Conservation (phyloP, 2,888 invertebrate species). For the Graphium colonna region DNA sequence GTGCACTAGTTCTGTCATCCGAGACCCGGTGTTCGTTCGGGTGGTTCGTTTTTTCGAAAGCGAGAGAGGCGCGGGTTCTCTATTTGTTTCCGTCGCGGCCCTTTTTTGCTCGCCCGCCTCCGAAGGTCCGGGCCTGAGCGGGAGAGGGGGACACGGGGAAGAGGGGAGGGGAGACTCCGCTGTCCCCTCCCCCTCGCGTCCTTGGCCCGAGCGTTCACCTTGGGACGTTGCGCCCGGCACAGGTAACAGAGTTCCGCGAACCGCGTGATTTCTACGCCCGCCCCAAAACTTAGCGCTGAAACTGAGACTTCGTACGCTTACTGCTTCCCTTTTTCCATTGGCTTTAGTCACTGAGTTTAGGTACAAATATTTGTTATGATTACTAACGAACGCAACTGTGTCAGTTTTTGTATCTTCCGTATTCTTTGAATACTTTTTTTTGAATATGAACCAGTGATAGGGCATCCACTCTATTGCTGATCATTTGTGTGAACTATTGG, state of each 20-base stretch:
- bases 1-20: conserved; percentile 66
- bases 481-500: no score
- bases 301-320: no score
- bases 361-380: no score
- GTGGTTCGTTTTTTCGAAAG: conserved; percentile 60
- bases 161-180: conserved; percentile 45
- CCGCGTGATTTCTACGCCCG: conserved; percentile 76
- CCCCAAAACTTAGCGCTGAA: conserved; percentile 50
- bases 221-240: conserved; percentile 73
- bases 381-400: no score
- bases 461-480: no score
- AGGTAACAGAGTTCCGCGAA: conserved; percentile 80
- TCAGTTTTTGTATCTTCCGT: no score
- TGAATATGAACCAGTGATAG: no score
- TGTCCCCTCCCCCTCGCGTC: conserved; percentile 69
- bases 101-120: conserved; percentile 73
- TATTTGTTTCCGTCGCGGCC: conserved; percentile 71
- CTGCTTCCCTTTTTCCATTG: no score
- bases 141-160: conserved; percentile 31
- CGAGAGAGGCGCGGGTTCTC: conserved; percentile 55
- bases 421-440: no score
- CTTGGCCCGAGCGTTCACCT: conserved; percentile 80
- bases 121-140: conserved; percentile 56
- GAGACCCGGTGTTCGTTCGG: conserved; percentile 65
- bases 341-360: no score